Evolutionary conservation across 23 tunicate species (phyloP).

Genomic region (Phallusia fumigata): DNA sequence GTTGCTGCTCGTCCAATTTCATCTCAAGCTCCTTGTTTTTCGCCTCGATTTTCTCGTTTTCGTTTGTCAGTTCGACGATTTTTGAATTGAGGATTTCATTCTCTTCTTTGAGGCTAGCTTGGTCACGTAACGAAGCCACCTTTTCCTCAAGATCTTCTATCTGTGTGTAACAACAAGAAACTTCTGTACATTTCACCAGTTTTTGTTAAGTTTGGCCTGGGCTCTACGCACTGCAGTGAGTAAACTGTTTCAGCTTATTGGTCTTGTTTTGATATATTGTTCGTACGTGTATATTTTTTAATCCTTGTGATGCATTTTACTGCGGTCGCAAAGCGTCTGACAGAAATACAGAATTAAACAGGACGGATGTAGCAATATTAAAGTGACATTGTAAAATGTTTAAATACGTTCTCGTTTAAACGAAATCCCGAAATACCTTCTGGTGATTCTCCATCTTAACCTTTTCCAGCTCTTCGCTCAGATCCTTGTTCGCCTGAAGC

Average conservation of each 20-base stretch:
- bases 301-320: too few species aligned
- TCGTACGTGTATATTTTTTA: too few species aligned
- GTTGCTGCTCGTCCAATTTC: neutral
- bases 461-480: constrained; percentile 51
- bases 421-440: constrained; percentile 21
- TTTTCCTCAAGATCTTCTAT: constrained; percentile 46
- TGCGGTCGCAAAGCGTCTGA: too few species aligned
- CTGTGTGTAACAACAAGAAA: constrained; percentile 6
- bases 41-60: constrained; percentile 12
- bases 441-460: constrained; percentile 54
- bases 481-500: constrained; percentile 42
- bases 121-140: constrained; percentile 5
- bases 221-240: too few species aligned
- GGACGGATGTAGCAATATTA: too few species aligned
- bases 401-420: too few species aligned
- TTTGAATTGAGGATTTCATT: neutral
- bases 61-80: constrained; percentile 9
- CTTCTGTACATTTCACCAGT: neutral
- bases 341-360: too few species aligned
- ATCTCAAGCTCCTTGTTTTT: constrained; percentile 16
- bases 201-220: too few species aligned
- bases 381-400: too few species aligned
- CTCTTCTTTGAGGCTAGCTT: neutral
- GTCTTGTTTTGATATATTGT: too few species aligned
- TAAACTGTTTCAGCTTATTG: too few species aligned